phyloP scores from a whole-genome alignment of 2,888 invertebrate genomes.

The Xylocampa areola region DNA sequence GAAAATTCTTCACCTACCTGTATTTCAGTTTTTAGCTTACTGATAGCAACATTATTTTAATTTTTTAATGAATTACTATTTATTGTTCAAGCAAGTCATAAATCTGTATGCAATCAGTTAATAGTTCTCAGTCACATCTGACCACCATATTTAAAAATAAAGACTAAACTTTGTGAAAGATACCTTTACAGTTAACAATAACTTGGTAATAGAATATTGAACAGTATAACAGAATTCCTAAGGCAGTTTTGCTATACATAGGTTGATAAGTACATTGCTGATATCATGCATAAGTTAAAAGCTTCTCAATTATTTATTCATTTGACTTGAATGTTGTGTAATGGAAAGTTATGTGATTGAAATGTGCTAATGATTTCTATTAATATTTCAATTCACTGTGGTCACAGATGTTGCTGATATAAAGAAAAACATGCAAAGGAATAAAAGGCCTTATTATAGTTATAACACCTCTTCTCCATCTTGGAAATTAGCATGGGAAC shows the following conservation, averaged over 20 bases:
- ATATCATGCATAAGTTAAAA: constrained; percentile 14
- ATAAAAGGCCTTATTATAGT: neutral
- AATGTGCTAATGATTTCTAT: neutral
- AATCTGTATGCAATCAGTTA: no score
- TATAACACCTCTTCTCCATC: neutral
- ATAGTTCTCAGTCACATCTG: no score
- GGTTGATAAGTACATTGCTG: neutral
- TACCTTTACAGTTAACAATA: no score
- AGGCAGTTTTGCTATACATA: neutral
- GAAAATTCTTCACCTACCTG: no score
- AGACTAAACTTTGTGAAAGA: no score
- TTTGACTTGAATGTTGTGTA: neutral
- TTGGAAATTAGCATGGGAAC: constrained; percentile 3
- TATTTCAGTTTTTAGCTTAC: no score
- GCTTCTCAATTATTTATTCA: constrained; percentile 12
- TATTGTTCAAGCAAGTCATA: no score
- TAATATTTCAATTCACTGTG: neutral
- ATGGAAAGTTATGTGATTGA: neutral
- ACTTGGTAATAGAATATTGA: neutral
- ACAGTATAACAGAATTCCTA: neutral
- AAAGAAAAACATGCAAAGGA: neutral
- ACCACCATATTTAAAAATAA: no score
- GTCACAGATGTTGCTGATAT: neutral
- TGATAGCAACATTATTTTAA: no score
- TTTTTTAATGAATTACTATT: no score